These are phyloP conservation scores for Alauda arvensis DNA, from an alignment of 2,797 vertebrate genomes.

Conservation along the genomic window DNA sequence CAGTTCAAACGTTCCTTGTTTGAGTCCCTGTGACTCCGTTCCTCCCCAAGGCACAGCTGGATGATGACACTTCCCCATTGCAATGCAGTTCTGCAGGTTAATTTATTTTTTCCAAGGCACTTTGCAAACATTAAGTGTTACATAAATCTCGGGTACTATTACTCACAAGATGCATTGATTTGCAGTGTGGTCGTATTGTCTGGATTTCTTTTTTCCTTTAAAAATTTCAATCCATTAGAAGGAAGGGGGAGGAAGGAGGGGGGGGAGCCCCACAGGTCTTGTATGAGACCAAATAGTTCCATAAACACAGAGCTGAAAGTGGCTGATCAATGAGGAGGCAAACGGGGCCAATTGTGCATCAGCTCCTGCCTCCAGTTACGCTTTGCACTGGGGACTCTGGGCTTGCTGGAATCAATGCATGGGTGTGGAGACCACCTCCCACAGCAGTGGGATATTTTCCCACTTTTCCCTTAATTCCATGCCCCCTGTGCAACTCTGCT, in stretches of 20 bases:
- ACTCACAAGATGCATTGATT: slow-evolving; percentile 26
- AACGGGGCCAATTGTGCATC: background rate
- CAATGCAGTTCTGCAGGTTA: slow-evolving; percentile 15
- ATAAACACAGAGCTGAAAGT: slow-evolving; percentile 1
- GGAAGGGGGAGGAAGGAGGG: background rate
- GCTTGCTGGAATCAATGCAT: background rate
- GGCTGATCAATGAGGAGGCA: slow-evolving; percentile 1
- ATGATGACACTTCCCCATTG: background rate
- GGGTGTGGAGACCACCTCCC: background rate
- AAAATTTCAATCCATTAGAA: slow-evolving; percentile 31
- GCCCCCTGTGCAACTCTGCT: rapidly evolving
- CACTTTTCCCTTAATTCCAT: background rate
- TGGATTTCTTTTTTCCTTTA: slow-evolving; percentile 19
- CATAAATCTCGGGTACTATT: slow-evolving; percentile 32
- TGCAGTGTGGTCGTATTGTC: slow-evolving; percentile 14
- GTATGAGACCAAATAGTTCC: background rate
- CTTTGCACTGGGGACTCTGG: background rate
- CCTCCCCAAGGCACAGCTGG: background rate
- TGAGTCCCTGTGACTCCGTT: background rate
- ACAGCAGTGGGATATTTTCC: rapidly evolving
- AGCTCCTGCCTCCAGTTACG: background rate
- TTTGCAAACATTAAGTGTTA: slow-evolving; percentile 44
- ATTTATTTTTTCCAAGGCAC: slow-evolving; percentile 43
- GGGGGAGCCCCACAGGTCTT: background rate
- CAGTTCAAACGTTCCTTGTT: background rate